Conservation (phyloP, 1,140 invertebrate genomes). For the Formica exsecta region DNA sequence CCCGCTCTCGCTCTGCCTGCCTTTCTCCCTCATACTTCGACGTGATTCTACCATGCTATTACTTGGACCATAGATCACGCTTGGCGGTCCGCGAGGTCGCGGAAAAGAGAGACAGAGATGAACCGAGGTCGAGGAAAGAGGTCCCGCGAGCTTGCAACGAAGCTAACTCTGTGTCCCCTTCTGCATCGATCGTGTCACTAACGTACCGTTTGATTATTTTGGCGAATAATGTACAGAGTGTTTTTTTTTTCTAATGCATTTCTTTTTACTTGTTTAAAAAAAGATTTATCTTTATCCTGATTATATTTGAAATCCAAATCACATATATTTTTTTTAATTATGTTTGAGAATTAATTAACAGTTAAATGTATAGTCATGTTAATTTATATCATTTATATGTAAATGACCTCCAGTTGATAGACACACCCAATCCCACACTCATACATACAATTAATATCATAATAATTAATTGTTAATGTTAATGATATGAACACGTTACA, state of each 20-base stretch:
- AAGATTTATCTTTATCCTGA: background rate
- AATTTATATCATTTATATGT: background rate
- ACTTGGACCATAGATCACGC: conserved; percentile 79
- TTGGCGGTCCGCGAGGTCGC: conserved; percentile 74
- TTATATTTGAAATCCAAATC: background rate
- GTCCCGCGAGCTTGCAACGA: conserved; percentile 15
- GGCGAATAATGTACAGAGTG: background rate
- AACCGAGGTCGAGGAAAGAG: conserved; percentile 57
- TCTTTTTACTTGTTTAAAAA: too few relatives aligned
- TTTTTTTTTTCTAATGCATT: background rate
- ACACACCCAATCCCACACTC: background rate
- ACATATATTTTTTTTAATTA: background rate
- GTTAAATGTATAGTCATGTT: background rate
- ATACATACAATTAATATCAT: background rate
- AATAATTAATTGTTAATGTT: conserved; percentile 23
- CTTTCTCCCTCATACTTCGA: conserved; percentile 72
- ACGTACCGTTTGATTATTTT: background rate
- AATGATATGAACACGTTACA: background rate
- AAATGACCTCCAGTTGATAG: background rate
- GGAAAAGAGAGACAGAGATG: conserved; percentile 66
- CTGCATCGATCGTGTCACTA: conserved; percentile 17
- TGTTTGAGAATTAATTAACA: background rate
- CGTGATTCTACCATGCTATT: conserved; percentile 77
- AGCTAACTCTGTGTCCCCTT: conserved; percentile 9
- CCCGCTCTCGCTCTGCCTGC: conserved; percentile 35